These are phyloP conservation scores for Echeneis naucrates DNA, from an alignment of 2,797 vertebrate species.

Conservation along the genomic window DNA sequence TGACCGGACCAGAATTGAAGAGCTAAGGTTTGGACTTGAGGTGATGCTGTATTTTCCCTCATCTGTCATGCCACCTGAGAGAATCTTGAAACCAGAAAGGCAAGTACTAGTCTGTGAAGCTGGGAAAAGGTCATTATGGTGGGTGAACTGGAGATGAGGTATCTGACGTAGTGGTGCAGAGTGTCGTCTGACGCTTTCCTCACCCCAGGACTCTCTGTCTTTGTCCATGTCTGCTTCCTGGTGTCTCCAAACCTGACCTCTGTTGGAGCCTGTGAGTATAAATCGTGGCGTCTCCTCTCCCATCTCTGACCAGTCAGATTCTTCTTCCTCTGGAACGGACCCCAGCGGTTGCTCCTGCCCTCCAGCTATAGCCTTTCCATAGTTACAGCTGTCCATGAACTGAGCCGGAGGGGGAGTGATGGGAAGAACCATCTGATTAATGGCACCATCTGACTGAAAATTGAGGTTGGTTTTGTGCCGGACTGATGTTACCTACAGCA, in stretches of 20 bases:
- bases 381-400: conserved; percentile 81
- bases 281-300: conserved; percentile 78
- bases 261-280: conserved; percentile 59
- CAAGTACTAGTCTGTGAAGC: conserved; percentile 29
- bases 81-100: conserved; percentile 50
- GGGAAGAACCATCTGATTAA: conserved; percentile 64
- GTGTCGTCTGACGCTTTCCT: conserved; percentile 56
- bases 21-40: conserved; percentile 58
- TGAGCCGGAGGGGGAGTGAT: conserved; percentile 79
- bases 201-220: conserved; percentile 76
- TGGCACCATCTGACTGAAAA: conserved; percentile 70
- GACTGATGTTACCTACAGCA: conserved; percentile 70
- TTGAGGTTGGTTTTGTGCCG: conserved; percentile 68
- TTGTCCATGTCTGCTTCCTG: conserved; percentile 71
- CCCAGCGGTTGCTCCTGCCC: conserved; percentile 79
- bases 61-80: conserved; percentile 33
- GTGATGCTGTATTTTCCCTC: conserved; percentile 64
- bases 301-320: conserved; percentile 86
- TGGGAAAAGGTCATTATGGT: conserved; percentile 71
- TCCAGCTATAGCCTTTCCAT: conserved; percentile 56
- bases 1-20: conserved; percentile 79
- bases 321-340: conserved; percentile 83
- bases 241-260: conserved; percentile 70
- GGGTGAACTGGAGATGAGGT: conserved; percentile 81
- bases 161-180: conserved; percentile 64